These are phyloP conservation scores for Drymonia ruficornis DNA, from an alignment of 2,888 invertebrate genomes.

Conservation along the genomic window DNA sequence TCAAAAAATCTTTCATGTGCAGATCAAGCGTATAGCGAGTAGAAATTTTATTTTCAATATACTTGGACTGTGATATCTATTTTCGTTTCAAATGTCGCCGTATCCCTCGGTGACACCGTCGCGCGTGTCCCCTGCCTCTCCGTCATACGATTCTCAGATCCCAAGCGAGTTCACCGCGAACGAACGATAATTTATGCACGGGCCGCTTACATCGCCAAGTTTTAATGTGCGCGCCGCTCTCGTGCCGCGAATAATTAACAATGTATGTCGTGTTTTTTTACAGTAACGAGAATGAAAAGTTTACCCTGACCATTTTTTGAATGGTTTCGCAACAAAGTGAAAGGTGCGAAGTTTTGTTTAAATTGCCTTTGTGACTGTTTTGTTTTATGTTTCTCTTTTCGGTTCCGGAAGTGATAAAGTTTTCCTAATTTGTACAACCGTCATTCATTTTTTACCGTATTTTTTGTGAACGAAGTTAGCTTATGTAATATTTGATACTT, in stretches of 20 bases:
- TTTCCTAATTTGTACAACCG: neutral
- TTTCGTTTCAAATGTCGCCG: no score
- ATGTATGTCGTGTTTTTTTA: conserved; percentile 22
- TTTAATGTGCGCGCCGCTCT: conserved; percentile 44
- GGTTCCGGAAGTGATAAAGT: neutral
- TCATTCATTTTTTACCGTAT: neutral
- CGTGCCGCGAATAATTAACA: conserved; percentile 40
- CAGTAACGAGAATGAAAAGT: conserved; percentile 5
- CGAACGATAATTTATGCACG: conserved; percentile 45
- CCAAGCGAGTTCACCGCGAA: conserved; percentile 6
- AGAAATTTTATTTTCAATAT: no score
- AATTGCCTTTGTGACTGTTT: conserved; percentile 14
- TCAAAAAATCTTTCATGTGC: no score
- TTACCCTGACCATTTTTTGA: conserved; percentile 14
- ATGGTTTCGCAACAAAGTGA: conserved; percentile 9
- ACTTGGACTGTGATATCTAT: no score
- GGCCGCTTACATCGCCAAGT: conserved; percentile 45
- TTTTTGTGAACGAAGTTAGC: no score
- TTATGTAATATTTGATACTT: no score
- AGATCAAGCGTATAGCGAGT: no score
- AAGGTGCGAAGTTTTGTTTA: conserved; percentile 11
- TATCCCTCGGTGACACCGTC: neutral
- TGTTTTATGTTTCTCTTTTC: conserved; percentile 7
- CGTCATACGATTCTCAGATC: neutral
- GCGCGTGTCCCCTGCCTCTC: neutral